These are phyloP conservation scores for Apamea monoglypha DNA, from an alignment of 2,888 invertebrate species.

Conservation along the genomic window DNA sequence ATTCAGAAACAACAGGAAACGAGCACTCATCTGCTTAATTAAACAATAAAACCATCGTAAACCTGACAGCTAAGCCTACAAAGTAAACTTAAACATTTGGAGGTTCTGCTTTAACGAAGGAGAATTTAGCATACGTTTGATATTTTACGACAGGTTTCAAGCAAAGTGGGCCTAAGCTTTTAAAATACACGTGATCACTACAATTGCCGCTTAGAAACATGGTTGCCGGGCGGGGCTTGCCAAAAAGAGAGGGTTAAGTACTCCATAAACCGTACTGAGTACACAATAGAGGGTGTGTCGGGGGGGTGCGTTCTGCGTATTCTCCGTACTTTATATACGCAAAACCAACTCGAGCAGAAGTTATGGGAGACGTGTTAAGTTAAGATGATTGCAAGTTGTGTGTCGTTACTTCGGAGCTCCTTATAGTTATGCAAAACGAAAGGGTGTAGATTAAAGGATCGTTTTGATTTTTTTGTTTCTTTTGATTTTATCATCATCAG, in stretches of 20 bases:
- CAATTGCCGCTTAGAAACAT: slow-evolving; percentile 59
- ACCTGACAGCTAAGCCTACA: slow-evolving; percentile 38
- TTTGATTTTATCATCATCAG: background rate
- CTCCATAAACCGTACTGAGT: slow-evolving; percentile 79
- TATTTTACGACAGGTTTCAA: slow-evolving; percentile 46
- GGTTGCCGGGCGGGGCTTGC: slow-evolving; percentile 69
- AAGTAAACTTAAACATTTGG: slow-evolving; percentile 38
- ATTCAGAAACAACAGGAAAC: slow-evolving; percentile 34
- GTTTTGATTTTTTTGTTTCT: background rate
- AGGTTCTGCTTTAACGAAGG: slow-evolving; percentile 31
- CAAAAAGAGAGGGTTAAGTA: slow-evolving; percentile 80
- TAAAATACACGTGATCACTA: slow-evolving; percentile 48
- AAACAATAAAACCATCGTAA: slow-evolving; percentile 52
- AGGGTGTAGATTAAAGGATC: slow-evolving; percentile 13
- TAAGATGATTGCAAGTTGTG: slow-evolving; percentile 68
- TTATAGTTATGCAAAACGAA: slow-evolving; percentile 33
- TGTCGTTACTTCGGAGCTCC: slow-evolving; percentile 54
- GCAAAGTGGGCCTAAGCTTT: slow-evolving; percentile 39
- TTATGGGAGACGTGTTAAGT: slow-evolving; percentile 71
- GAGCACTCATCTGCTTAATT: slow-evolving; percentile 55
- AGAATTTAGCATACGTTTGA: slow-evolving; percentile 42
- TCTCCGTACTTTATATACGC: slow-evolving; percentile 72
- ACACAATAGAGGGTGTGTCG: slow-evolving; percentile 71
- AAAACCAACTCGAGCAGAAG: slow-evolving; percentile 73
- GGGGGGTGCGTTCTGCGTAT: slow-evolving; percentile 58